Base-by-base conservation (phyloP, 2,888 invertebrate genomes). In the Melanotus villosus region DNA sequence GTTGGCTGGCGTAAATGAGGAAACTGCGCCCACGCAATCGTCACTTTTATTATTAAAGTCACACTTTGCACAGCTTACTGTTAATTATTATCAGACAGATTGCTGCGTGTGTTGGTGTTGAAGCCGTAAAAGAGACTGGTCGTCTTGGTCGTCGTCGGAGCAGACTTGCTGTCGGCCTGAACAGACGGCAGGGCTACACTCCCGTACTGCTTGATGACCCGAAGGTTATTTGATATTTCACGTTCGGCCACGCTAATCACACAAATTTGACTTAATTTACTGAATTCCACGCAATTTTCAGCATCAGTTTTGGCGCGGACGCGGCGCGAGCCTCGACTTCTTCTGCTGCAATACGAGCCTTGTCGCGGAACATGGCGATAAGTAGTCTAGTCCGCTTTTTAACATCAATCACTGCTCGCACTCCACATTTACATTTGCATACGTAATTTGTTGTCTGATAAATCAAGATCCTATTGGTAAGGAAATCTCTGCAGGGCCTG, bases 1-100 rank as follows among this genome's bases (percentile, higher is more conserved):
- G 75, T 75, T 71, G 76, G 75, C 74, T 76, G 70, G 75, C 79
- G 81, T 80, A 82, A 82, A 82, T 82, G 80, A 82, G 82, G 82
- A 82, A 81, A 82, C 78, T 76, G 75, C 80, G 78, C 77, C 82
- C 79, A 82, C 81, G 78, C 79, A 70, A 75, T 77, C 71, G 73
- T 78, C 77, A 76, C 75, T 77, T 77, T 79, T 78, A 76, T 78
- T 76, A 75, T 77, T 77, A 78, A 77, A 78, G 74, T 75, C 76
- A 76, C 77, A 75, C 73, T 76, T 77, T 75, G 74, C 77, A 75
- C 76, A 71, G 72, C 75, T 68, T 71, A 73, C 73, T 71, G 70
- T 70, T 70, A 71, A 68, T 75, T 66, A 66, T 73, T 65, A 72
- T 66, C 69, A 65, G 71, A 68, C 68, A 68, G 68, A 71, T 71